phyloP scores from a whole-genome alignment of 2,797 vertebrate species.

The Rachycentron canadum region DNA sequence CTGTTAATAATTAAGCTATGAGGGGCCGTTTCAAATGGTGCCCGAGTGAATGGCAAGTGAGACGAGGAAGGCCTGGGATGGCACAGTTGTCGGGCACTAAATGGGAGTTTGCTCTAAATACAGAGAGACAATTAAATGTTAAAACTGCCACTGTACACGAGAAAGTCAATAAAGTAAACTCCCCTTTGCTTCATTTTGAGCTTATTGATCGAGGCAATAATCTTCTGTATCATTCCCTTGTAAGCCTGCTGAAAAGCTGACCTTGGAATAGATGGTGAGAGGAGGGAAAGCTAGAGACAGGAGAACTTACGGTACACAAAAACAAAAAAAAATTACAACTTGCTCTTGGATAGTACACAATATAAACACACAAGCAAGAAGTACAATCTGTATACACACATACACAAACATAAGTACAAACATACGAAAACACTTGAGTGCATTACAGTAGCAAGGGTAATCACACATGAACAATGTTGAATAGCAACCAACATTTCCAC shows the following conservation, averaged over 20 bases:
- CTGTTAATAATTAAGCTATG: slow-evolving; percentile 84
- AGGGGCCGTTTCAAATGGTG: slow-evolving; percentile 83
- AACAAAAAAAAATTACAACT: slow-evolving; percentile 53
- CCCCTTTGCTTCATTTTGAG: slow-evolving; percentile 89
- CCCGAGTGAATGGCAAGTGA: slow-evolving; percentile 75
- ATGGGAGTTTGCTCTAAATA: slow-evolving; percentile 87
- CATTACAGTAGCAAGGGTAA: slow-evolving; percentile 55
- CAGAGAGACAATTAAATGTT: slow-evolving; percentile 89
- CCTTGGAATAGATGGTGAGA: slow-evolving; percentile 86
- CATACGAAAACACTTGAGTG: slow-evolving; percentile 51
- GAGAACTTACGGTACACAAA: slow-evolving; percentile 67
- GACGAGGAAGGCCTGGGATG: slow-evolving; percentile 70
- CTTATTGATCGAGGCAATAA: slow-evolving; percentile 90
- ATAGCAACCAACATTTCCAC: slow-evolving; percentile 52
- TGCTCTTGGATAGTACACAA: slow-evolving; percentile 50
- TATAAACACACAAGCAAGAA: slow-evolving; percentile 40
- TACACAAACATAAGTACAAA: slow-evolving; percentile 22
- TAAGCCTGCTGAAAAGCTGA: slow-evolving; percentile 88
- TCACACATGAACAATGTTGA: slow-evolving; percentile 49
- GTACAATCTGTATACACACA: slow-evolving; percentile 20
- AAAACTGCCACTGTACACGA: slow-evolving; percentile 88
- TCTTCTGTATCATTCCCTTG: slow-evolving; percentile 89
- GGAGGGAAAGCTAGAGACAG: slow-evolving; percentile 72
- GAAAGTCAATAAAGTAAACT: slow-evolving; percentile 89
- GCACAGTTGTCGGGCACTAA: slow-evolving; percentile 78